These are phyloP conservation scores for Drosophila picticornis DNA, from an alignment of 2,888 invertebrate species.

Conservation along the genomic window DNA sequence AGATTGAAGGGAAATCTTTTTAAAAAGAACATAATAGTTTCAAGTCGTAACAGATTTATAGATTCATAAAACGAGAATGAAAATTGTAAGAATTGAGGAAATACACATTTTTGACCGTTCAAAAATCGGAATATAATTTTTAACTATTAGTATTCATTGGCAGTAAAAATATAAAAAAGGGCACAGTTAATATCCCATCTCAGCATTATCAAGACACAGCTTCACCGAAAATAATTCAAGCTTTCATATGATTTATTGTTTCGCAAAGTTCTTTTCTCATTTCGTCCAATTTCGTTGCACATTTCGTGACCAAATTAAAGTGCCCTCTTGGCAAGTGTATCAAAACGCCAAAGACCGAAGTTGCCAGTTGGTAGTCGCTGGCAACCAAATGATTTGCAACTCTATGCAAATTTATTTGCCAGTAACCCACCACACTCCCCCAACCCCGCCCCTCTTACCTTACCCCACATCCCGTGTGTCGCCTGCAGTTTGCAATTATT, in stretches of 20 bases:
- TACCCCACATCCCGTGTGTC: conserved; percentile 5
- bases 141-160: background rate
- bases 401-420: conserved; percentile 73
- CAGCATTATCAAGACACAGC: background rate
- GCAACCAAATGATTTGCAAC: conserved; percentile 76
- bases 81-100: background rate
- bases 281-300: background rate
- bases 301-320: conserved; percentile 8
- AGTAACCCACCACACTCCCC: conserved; percentile 2
- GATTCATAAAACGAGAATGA: no score
- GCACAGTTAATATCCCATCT: background rate
- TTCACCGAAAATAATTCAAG: background rate
- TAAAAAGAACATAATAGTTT: no score
- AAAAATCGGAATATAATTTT: background rate
- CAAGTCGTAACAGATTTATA: no score
- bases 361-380: conserved; percentile 49
- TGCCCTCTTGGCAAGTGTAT: conserved; percentile 23
- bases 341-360: conserved; percentile 9
- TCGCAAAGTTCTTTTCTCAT: background rate
- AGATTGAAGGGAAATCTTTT: no score
- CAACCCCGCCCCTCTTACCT: background rate
- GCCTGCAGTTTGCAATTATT: conserved; percentile 65
- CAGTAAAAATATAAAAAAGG: background rate
- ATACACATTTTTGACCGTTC: background rate
- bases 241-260: background rate